These are phyloP conservation scores for Stratiomys singularior DNA, from an alignment of 2,888 invertebrate genomes.

Conservation along the genomic window DNA sequence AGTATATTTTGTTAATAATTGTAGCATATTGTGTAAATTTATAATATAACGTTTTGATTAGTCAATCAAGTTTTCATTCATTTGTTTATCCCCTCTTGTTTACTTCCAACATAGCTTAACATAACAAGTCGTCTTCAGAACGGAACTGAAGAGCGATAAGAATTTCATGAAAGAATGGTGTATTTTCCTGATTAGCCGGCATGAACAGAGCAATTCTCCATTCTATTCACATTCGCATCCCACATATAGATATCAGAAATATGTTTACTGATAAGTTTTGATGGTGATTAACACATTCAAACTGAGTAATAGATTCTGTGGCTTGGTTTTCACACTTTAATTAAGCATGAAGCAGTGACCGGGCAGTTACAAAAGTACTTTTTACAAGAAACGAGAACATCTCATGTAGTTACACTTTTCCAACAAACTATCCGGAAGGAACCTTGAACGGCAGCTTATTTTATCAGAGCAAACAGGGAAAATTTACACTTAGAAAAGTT, in stretches of 20 bases:
- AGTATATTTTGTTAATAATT: constrained; percentile 19
- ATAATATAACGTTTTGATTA: neutral
- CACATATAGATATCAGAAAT: constrained; percentile 38
- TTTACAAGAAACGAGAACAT: neutral
- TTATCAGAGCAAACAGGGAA: constrained; percentile 7
- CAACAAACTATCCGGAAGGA: constrained; percentile 14
- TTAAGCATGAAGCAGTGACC: neutral
- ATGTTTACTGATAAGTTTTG: constrained; percentile 17
- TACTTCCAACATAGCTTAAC: neutral
- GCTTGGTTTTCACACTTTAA: neutral
- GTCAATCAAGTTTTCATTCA: constrained; percentile 13
- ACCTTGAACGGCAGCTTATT: neutral
- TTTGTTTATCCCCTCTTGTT: neutral
- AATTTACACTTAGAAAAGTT: constrained; percentile 26
- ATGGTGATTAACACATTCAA: constrained; percentile 11
- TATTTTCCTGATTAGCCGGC: neutral
- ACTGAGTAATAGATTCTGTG: neutral
- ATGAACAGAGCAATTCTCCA: neutral
- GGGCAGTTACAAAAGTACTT: neutral
- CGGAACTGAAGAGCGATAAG: constrained; percentile 62
- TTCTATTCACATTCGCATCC: constrained; percentile 29
- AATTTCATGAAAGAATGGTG: constrained; percentile 21
- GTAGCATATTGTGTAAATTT: neutral
- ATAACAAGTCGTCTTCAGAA: constrained; percentile 49
- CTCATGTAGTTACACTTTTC: constrained; percentile 26